Percentiles rank a stretch among this genome's conserved stretches.
These are phyloP conservation scores for Pteria penguin DNA, from an alignment of 2,888 invertebrate species.

Conservation along the genomic window DNA sequence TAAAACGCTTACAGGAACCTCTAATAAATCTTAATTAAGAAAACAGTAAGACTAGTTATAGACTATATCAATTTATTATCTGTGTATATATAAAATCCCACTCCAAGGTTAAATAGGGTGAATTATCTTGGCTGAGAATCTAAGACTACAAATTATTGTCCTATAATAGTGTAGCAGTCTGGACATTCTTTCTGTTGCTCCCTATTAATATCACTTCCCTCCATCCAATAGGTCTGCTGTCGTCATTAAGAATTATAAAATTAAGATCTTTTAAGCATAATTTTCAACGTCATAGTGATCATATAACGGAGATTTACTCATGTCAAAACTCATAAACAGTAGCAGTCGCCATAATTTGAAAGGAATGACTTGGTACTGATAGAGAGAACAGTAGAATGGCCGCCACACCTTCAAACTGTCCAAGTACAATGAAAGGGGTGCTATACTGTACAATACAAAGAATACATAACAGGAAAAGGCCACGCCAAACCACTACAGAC, in stretches of 20 bases:
- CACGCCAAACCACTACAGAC: neutral
- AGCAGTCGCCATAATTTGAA: too few relatives aligned
- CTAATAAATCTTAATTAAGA: too few relatives aligned
- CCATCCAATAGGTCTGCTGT: neutral
- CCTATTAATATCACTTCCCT: slow-evolving; percentile 32
- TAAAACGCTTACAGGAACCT: too few relatives aligned
- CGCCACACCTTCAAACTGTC: slow-evolving; percentile 64
- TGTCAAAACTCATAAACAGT: too few relatives aligned
- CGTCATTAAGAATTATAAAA: too few relatives aligned
- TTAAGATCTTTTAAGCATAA: too few relatives aligned
- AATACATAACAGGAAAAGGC: neutral
- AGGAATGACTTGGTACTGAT: slow-evolving; percentile 44
- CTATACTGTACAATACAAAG: slow-evolving; percentile 25
- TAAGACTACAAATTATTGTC: slow-evolving; percentile 21
- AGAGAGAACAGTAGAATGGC: slow-evolving; percentile 68
- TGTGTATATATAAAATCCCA: neutral
- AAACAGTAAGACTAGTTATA: too few relatives aligned
- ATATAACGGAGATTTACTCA: too few relatives aligned
- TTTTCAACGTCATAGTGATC: too few relatives aligned
- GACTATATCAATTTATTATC: slow-evolving; percentile 12
- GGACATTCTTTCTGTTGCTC: slow-evolving; percentile 45
- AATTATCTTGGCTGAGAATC: slow-evolving; percentile 10
- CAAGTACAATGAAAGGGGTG: slow-evolving; percentile 33
- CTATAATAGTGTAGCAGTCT: slow-evolving; percentile 43
- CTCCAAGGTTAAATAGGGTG: slow-evolving; percentile 1